Base-by-base conservation (phyloP, 2,797 vertebrate species). In the Adelosebastes latens region DNA sequence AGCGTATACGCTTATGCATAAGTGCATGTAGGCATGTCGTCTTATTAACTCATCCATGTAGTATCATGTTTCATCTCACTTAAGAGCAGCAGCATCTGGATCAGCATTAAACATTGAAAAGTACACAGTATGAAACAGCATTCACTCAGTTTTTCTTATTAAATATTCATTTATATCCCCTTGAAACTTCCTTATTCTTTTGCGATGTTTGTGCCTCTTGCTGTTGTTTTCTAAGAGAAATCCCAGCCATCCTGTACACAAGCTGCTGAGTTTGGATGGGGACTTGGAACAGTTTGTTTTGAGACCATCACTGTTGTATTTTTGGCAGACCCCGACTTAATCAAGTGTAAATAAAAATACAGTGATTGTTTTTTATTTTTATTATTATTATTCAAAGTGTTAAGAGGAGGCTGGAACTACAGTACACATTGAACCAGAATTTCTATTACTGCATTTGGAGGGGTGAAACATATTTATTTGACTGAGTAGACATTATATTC, bases 11-110 rank as follows among this genome's bases (percentile, higher is more conserved):
- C 67, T 65, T 34, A 27, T 80, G 79, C 77, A 32, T 79, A 60
- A 14, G 14, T 71, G 80, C 59, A 60, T 65, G 79, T 71, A 65
- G 67, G 61, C 73, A 73, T 88, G 81, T 89, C 82, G 18, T 89
- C 77, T 92, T 85, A 93, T 92, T 91, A 91, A 88, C 89, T 91
- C 63, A 81, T 73, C 81, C 84, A 65, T 93, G 89, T 83, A 85
- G 83, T 88, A 79, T 88, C 79, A 79, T 92, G 92, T 93, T 93
- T 91, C 89, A 90, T 95, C 92, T 95, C 91, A 93, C 94, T 92
- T 92, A 95, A 96, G 92, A 94, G 91, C 93, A 88, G 76, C 67
- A 53, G 92, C 94, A 95, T 95, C 94, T 95, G 94, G 94, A 93
- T 94, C 83, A 65, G 74, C 92, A 95, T 96, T 92, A 95, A 96